Evolutionary conservation across 2,113 vertebrate genomes (phyloP).

Genomic region (Myrmecobius fasciatus): DNA sequence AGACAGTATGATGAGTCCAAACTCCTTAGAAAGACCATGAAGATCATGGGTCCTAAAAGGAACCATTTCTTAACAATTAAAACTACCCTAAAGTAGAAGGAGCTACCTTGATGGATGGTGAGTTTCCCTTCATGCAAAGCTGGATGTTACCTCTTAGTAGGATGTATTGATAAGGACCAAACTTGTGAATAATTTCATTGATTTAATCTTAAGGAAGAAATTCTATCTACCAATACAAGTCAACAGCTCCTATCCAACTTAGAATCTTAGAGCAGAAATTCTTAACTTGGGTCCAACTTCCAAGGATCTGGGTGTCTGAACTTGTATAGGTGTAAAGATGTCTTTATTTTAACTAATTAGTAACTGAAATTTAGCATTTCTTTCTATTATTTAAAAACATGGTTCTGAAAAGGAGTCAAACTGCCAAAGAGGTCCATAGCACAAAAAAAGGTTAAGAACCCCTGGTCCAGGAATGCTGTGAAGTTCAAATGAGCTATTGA

Average conservation of each 20-base stretch:
- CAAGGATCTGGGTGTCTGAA: neutral
- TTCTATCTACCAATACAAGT: neutral
- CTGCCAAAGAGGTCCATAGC: slow-evolving; percentile 19
- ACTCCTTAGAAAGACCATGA: neutral
- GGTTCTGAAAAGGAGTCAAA: neutral
- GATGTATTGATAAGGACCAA: neutral
- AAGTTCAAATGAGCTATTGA: neutral
- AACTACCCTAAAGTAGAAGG: neutral
- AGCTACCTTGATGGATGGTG: neutral
- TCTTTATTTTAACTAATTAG: neutral
- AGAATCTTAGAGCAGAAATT: neutral
- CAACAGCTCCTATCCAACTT: neutral
- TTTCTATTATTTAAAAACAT: neutral
- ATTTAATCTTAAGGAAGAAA: neutral
- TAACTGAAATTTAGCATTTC: neutral
- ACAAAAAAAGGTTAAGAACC: neutral
- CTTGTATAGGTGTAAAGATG: neutral
- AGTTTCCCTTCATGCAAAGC: neutral
- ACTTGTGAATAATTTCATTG: neutral
- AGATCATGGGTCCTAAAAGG: neutral
- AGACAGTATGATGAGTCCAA: neutral
- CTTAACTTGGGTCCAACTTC: neutral
- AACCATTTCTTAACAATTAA: neutral
- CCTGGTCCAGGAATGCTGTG: neutral
- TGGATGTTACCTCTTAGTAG: neutral